These are phyloP conservation scores for Cichladusa arquata DNA, from an alignment of 2,113 vertebrate genomes.

Conservation along the genomic window DNA sequence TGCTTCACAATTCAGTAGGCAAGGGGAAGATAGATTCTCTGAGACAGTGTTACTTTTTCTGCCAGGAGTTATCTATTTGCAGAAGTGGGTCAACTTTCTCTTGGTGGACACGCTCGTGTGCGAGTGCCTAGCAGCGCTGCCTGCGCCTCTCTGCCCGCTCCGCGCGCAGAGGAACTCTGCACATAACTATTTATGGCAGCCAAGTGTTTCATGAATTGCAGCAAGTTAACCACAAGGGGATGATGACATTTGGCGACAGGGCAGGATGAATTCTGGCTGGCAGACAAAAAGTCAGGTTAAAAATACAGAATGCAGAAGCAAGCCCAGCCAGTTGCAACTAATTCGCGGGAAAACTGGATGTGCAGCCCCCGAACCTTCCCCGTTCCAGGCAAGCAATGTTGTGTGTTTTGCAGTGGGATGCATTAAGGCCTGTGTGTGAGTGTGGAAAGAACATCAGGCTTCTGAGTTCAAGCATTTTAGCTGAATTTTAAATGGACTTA, in stretches of 20 bases:
- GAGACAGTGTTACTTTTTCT: conserved; percentile 76
- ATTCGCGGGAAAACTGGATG: neutral
- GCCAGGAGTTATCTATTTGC: conserved; percentile 76
- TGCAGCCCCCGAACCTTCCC: neutral
- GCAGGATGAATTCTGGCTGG: conserved; percentile 12
- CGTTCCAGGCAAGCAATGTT: accelerated
- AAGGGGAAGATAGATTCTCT: conserved; percentile 58
- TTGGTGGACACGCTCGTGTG: conserved; percentile 47
- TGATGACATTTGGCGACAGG: conserved; percentile 64
- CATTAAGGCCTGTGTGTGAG: neutral
- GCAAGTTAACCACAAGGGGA: conserved; percentile 66
- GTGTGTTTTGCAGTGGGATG: neutral
- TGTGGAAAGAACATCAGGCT: neutral
- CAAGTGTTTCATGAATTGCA: conserved; percentile 68
- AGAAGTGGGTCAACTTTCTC: conserved; percentile 79
- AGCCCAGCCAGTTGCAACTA: neutral
- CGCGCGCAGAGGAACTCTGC: neutral
- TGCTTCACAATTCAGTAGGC: conserved; percentile 72
- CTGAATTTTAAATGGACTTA: neutral
- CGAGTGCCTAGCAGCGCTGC: conserved; percentile 60
- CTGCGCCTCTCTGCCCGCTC: conserved; percentile 4
- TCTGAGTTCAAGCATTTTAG: neutral
- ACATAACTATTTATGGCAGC: conserved; percentile 67
- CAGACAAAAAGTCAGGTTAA: conserved; percentile 26
- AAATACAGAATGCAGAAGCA: conserved; percentile 41